Evolutionary conservation across 92 coral and sea anemone genomes (phyloP), one percentile per base, ranked within the genome.

Genomic region (Diadumene lineata): DNA sequence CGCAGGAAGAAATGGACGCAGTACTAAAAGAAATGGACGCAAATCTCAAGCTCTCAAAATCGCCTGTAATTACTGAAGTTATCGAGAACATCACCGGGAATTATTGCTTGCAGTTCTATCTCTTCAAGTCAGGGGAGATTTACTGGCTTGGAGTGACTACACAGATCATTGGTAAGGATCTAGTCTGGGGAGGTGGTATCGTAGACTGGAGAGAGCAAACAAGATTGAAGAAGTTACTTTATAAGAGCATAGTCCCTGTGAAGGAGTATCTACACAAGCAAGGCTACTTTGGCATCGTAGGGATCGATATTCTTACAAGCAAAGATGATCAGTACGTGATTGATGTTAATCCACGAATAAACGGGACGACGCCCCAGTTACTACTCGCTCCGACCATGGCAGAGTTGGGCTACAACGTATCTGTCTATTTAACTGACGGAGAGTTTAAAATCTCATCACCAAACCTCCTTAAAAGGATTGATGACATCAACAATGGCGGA

Each of bases 221-320:
- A 0, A 77, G 78, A 43, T 70, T 89, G 31, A 85, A 86, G 56
- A 79, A 58, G 22, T 76, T 60, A 25, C 79, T 89, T 50, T 78
- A 75, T 66, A 77, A 79, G 21, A 73, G 77, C 0, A 75, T 86
- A 10, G 38, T 60, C 10, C 91, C 94, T 7, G 88, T 89, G 30
- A 79, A 82, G 48, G 83, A 89, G 64, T 89, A 83, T 79, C 91
- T 89, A 57, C 94, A 89, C 66, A 63, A 68, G 70, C 84, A 89
- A 57, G 94, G 94, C 24, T 89, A 89, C 78, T 89, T 89, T 75
- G 94, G 94, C 13, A 78, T 89, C 30, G 76, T 79, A 17, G 94
- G 94, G 0, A 81, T 89, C 23, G 94, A 89, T 74, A 79, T 86
- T 53, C 78, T 89, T 55, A 72, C 84, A 15, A 89, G 82, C 53